Conservation (phyloP, 2,113 vertebrate species). For the Dendropsophus ebraccatus region DNA sequence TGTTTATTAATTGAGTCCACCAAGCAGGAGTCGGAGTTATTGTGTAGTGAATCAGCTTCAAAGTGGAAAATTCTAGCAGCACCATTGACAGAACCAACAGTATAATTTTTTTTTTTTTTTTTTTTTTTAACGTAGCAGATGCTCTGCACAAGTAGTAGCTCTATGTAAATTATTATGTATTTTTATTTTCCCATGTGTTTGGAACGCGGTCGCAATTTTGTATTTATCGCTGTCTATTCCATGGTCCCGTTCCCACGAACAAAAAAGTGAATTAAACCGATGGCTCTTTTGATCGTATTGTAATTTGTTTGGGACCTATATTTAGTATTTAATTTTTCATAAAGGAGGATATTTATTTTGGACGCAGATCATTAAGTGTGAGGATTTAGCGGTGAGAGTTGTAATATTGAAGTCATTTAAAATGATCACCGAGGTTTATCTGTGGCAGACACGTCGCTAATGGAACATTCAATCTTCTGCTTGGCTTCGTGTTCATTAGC, state of each 20-base stretch:
- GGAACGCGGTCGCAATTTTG: background rate
- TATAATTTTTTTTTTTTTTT: too few species aligned
- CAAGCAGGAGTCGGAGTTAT: background rate
- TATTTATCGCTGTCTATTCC: background rate
- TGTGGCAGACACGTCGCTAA: slow-evolving; percentile 38
- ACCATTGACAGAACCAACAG: background rate
- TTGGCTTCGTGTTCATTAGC: slow-evolving; percentile 40
- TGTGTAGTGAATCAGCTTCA: background rate
- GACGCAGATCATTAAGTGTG: slow-evolving; percentile 35
- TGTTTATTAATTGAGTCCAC: slow-evolving; percentile 6
- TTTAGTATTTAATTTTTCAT: slow-evolving; percentile 45
- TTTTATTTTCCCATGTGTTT: background rate
- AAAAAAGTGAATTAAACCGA: slow-evolving; percentile 38
- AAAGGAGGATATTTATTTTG: slow-evolving; percentile 54
- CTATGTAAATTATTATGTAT: background rate
- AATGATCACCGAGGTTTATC: slow-evolving; percentile 50
- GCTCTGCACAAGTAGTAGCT: background rate
- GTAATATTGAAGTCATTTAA: slow-evolving; percentile 56
- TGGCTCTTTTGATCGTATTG: slow-evolving; percentile 30
- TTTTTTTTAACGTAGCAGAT: too few species aligned
- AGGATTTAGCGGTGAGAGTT: slow-evolving; percentile 30
- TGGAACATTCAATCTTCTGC: slow-evolving; percentile 50
- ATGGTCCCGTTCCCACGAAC: slow-evolving; percentile 18
- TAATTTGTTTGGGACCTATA: slow-evolving; percentile 11
- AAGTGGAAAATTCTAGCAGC: background rate